A percentile compares a stretch with the other conserved stretches of the same genome.
These are phyloP conservation scores for Polymixis lichenea DNA, from an alignment of 2,888 invertebrate genomes.

Conservation along the genomic window DNA sequence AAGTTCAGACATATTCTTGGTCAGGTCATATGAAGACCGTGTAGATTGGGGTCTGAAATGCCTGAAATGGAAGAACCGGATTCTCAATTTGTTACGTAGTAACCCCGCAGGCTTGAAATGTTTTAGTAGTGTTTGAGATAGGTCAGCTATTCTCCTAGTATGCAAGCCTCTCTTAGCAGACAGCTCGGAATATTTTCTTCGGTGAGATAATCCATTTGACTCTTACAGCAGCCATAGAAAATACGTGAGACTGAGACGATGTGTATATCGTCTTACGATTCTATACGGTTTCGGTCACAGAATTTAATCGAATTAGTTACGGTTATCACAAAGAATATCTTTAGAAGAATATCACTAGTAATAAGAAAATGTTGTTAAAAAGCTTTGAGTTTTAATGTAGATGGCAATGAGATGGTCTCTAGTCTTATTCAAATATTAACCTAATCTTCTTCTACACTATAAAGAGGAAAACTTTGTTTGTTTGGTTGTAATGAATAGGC, in stretches of 20 bases:
- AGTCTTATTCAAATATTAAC: too few species aligned
- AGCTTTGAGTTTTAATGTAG: background rate
- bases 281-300: background rate
- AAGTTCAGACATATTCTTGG: too few species aligned
- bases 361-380: background rate
- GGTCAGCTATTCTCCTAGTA: background rate
- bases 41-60: too few species aligned
- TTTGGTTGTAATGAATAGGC: too few species aligned
- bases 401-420: too few species aligned
- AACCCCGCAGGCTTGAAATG: too few species aligned
- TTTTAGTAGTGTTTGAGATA: background rate
- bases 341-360: background rate
- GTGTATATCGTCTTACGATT: background rate
- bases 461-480: too few species aligned
- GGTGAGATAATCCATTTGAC: background rate
- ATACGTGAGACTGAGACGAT: background rate
- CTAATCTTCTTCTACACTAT: too few species aligned
- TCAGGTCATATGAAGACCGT: too few species aligned
- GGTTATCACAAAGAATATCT: background rate
- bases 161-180: background rate
- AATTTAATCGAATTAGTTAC: background rate
- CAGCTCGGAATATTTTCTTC: background rate
- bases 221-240: slow-evolving; percentile 5
- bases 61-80: too few species aligned
- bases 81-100: too few species aligned